Evolutionary conservation across 1,140 invertebrate genomes (phyloP), one percentile per base, ranked within the genome.

Genomic region (Drosophila equinoxialis): DNA sequence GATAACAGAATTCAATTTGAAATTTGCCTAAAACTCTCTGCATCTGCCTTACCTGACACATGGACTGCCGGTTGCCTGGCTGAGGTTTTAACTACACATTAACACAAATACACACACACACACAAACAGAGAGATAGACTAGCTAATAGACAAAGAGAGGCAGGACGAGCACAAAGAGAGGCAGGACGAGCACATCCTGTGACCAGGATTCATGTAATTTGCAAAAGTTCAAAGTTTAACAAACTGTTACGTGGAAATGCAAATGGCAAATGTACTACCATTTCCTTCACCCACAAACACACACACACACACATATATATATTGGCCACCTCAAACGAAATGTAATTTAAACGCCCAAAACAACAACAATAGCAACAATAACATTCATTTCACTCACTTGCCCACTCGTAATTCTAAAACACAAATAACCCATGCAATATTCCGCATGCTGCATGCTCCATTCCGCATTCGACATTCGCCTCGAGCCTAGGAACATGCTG

Each of bases 161-260:
- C 45, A 51, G 7, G 20, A 37, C 35, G 35, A 1, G 1, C 1
- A 48, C 78, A 70, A 79, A 81, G 61, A 74, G 76, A 51, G 7
- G 8, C 45, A 51, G 8, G 20, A 37, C 35, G 35, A 59, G 79
- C 41, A 68, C 68, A 86, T 86, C 83, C 83, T 81, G 76, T 83
- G 79, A 79, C 79, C 20, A 83, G 83, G 70, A 83, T 76, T 86
- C 79, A 66, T 86, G 83, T 86, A 86, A 86, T 83, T 87, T 87
- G 79, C 83, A 83, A 87, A 83, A 87, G 84, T 89, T 89, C 84
- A 89, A 80, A 89, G 84, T 79, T 89, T 89, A 89, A 84, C 84
- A 89, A 89, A 89, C 84, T 89, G 70, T 77, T 74, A 70, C 68
- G 79, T 51, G 79, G 70, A 86, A 83, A 83, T 86, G 83, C 79